Percentiles rank a stretch among this genome's conserved stretches.
phyloP scores from a whole-genome alignment of 2,113 vertebrate species.

The Hemichromis elongatus region DNA sequence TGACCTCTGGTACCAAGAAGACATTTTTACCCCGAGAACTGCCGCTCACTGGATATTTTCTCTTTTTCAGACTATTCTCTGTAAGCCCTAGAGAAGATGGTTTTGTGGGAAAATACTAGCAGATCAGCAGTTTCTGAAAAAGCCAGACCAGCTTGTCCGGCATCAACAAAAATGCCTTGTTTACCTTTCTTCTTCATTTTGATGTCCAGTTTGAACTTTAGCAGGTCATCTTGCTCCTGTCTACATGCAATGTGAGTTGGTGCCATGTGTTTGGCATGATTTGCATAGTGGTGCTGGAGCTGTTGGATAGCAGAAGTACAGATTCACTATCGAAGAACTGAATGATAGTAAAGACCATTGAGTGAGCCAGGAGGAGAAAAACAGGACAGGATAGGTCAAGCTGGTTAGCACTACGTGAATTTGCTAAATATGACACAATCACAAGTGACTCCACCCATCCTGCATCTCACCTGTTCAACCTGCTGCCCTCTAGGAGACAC shows the following conservation, averaged over 20 bases:
- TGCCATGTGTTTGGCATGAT: neutral
- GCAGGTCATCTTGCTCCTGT: neutral
- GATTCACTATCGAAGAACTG: neutral
- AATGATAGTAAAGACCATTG: neutral
- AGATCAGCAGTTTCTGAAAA: neutral
- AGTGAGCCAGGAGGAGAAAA: neutral
- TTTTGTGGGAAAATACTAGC: neutral
- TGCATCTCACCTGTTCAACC: neutral
- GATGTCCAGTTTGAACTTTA: neutral
- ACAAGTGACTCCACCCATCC: neutral
- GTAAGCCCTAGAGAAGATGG: neutral
- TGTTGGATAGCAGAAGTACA: neutral
- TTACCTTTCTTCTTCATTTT: neutral
- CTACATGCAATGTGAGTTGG: neutral
- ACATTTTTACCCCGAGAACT: neutral
- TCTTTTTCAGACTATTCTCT: neutral
- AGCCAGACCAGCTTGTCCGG: neutral
- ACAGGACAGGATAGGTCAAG: neutral
- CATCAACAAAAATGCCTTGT: neutral
- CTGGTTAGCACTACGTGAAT: neutral
- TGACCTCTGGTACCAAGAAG: neutral
- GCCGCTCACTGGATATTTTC: neutral
- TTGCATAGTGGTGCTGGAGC: neutral
- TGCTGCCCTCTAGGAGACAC: neutral
- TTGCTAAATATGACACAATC: rapidly evolving